Base-by-base conservation (phyloP, 2,113 vertebrate species). In the Calonectris borealis region DNA sequence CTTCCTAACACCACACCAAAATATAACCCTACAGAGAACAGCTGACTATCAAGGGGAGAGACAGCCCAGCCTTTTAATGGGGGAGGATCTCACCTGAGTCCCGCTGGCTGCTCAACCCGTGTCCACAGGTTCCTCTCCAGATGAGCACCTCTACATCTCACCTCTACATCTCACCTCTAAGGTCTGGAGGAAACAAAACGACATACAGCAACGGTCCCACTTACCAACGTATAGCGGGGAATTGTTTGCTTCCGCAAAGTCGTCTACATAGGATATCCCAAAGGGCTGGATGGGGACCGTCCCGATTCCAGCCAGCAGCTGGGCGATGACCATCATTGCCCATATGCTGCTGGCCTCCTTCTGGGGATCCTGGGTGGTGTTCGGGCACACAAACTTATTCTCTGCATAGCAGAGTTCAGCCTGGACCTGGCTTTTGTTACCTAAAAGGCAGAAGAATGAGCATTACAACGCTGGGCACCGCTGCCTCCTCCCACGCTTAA, bases 281-380 rank as follows among this genome's bases (percentile, higher is more conserved):
- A 99, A 99, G 3, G 99, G 99, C 90, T 99, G 99, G 85, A 99
- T 99, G 89, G 99, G 99, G 75, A 99, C 99, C 0, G 99, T 99
- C 42, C 99, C 99, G 0, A 99, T 97, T 5, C 99, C 99, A 0
- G 99, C 99, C 89, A 99, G 97, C 90, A 99, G 97, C 97, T 99
- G 99, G 40, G 99, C 99, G 0, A 97, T 95, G 71, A 98, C 98
- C 99, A 99, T 99, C 86, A 99, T 97, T 52, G 98, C 88, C 99
- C 99, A 99, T 95, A 99, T 93, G 70, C 96, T 98, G 91, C 86
- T 98, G 78, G 98, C 97, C 87, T 99, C 98, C 24, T 96, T 92
- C 94, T 64, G 94, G 15, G 96, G 51, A n/a, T 98, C 93, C 61
- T 78, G 70, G 7, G 83, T 64, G 70, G 54, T 8, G 31, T 83